Base-by-base conservation (phyloP, 2,797 vertebrate species). In the Varecia variegata region DNA sequence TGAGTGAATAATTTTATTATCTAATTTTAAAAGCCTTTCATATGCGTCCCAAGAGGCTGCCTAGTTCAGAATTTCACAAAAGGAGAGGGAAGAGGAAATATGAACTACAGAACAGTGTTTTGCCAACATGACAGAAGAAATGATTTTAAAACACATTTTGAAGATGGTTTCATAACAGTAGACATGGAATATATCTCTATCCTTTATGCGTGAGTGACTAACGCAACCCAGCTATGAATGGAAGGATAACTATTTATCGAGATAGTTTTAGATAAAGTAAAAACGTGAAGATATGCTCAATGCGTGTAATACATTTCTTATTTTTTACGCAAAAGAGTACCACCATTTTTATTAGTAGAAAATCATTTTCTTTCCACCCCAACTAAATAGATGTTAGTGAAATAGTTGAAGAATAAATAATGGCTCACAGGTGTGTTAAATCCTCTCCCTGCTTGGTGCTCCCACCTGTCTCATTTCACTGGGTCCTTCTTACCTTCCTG, bases 121-220 rank as follows among this genome's bases (percentile, higher is more conserved):
- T 87, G 70, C 71, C 79, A 94, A 50, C 74, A 83, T 1, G 35
- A 88, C 47, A 82, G 62, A 88, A 93, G 68, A 97, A 82, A 95
- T 83, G 3, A 79, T 79, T 82, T 65, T 52, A 50, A 96, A 96
- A 71, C 21, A 70, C 50, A 27, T 40, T 88, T 52, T 62, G 82
- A 86, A 86, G 93, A 35, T 58, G 62, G n/a, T 82, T 97, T 92
- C 30, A 60, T 90, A 74, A 38, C 68, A n/a, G n/a, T 21, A 90
- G 90, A 43, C 9, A 3, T 6, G 73, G 8, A 79, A 10, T n/a
- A n/a, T 47, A 56, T 50, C 65, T 88, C 90, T 30, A 0, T 62
- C 74, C 86, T 96, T 58, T 86, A 52, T n/a, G 47, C 32, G 4
- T 15, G 68, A 85, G 32, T 40, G 50, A 88, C 38, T 58, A 68